phyloP scores from a whole-genome alignment of 1,140 invertebrate species.

The Gerris buenoi region DNA sequence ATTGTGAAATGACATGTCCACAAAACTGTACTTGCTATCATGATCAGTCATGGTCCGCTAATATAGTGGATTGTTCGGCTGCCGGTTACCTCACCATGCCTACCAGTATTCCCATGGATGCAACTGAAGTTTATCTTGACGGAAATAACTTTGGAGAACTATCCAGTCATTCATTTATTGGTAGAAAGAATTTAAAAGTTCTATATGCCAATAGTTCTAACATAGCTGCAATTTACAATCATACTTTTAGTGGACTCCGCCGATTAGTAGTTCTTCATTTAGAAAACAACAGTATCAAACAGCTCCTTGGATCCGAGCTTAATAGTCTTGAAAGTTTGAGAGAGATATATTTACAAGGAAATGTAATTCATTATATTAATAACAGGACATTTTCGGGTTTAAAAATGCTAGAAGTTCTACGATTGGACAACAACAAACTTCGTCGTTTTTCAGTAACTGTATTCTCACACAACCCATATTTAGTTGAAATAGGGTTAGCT shows the following conservation, averaged over 20 bases:
- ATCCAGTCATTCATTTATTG: conserved; percentile 77
- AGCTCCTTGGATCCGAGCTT: conserved; percentile 68
- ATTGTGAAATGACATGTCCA: conserved; percentile 90
- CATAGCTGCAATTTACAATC: conserved; percentile 67
- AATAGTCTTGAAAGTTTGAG: conserved; percentile 59
- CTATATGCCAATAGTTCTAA: conserved; percentile 77
- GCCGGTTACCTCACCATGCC: conserved; percentile 66
- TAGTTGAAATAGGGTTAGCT: conserved; percentile 61
- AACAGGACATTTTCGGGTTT: conserved; percentile 70
- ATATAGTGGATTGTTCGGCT: conserved; percentile 79
- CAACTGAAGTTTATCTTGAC: conserved; percentile 81
- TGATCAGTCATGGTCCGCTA: conserved; percentile 82
- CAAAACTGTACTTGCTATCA: conserved; percentile 86
- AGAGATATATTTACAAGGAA: conserved; percentile 76
- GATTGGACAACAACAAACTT: conserved; percentile 71
- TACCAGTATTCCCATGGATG: conserved; percentile 80
- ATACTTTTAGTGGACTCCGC: conserved; percentile 74
- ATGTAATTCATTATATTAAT: conserved; percentile 65
- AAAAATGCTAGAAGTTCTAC: conserved; percentile 62
- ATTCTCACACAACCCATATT: conserved; percentile 53
- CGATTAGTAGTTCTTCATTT: conserved; percentile 62
- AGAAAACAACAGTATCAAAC: conserved; percentile 66
- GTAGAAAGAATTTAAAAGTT: conserved; percentile 70
- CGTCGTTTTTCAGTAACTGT: conserved; percentile 62
- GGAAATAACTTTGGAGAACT: conserved; percentile 76